Base-by-base conservation (phyloP, 2,888 invertebrate species). In the Lordiphosa andalusiaca region DNA sequence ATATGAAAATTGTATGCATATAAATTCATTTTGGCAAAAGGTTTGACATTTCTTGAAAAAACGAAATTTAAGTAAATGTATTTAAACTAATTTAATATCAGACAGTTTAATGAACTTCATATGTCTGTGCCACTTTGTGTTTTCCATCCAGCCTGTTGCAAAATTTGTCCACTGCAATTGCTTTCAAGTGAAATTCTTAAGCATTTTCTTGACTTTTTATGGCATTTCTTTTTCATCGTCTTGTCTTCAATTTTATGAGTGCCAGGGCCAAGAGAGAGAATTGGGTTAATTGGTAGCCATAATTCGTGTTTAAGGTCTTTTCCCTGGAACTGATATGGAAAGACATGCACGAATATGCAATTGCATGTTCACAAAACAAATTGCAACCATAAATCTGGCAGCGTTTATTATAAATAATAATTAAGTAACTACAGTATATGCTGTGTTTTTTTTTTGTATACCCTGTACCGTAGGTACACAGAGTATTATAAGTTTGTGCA, bases 231-330 rank as follows among this genome's bases (percentile, higher is more conserved):
- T 49, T 62, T 59, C 59, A 16, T n/a, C n/a, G 44, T 51, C 41
- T 63, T 50, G 36, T 25, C 23, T 62, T 63, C 73, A 66, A 58
- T 63, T 63, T 77, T 69, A 70, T 67, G 80, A 42, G 54, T 49
- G 47, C 49, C 66, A 65, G 56, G 59, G 71, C 64, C 81, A 68
- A 47, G 41, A 68, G 16, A 68, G 16, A 1, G 39, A 77, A 83
- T 80, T 77, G 77, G 84, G 77, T 77, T 83, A 77, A 77, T 83
- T 73, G 44, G 52, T 83, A 66, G 71, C 51, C 64, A 77, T 77
- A 76, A 73, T 68, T 77, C 64, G 70, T 76, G 53, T 80, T 71
- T 68, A 71, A 76, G 81, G 77, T 66, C 53, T 71, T 58, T 72
- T 60, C 44, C 55, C 62, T 50, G 62, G 52, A 57, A 75, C 48